Base-by-base conservation (phyloP, 2,797 vertebrate species). In the Glyptemys insculpta region DNA sequence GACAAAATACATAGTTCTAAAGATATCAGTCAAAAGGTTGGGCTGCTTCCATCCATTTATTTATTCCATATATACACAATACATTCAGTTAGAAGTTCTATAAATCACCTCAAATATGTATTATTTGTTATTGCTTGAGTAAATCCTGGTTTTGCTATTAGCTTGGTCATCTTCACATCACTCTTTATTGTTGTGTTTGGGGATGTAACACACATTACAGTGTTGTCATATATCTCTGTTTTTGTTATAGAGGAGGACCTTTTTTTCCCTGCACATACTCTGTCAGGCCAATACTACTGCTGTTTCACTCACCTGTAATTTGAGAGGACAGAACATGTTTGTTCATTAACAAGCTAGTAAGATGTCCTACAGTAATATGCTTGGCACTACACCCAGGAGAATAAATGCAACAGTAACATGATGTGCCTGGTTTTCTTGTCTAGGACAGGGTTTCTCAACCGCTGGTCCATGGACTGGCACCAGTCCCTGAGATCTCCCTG, bases 311-410 rank as follows among this genome's bases (percentile, higher is more conserved):
- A 72, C 50, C 44, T 74, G 31, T 91, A 50, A 27, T 44, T 44
- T 86, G 50, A 87, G 81, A 88, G 81, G 90, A 56, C 56, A 74
- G 49, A 87, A 52, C 65, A 52, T 88, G 19, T 72, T 21, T 91
- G 79, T 90, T 92, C 83, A 80, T 86, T 86, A 93, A 59, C 74
- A 86, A 74, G 34, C 81, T 84, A 57, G 62, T 90, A 59, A 91
- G 86, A 92, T 79, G 50, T 81, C 72, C 25, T 81, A 10, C 56
- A 12, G 49, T 93, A 52, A 50, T 93, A 25, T 29, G 54, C 37
- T 90, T 89, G 91, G 44, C 27, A 85, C 6, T 81, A 83, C 29
- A 29, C 65, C 25, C 68, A 87, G 25, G 82, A 91, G 59, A 89
- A 12, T 92, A 89, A 93, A 86, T 74, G 41, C 15, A 91, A 12